Conservation (phyloP, 1,140 invertebrate species). For the Drosophila oshimai region DNA sequence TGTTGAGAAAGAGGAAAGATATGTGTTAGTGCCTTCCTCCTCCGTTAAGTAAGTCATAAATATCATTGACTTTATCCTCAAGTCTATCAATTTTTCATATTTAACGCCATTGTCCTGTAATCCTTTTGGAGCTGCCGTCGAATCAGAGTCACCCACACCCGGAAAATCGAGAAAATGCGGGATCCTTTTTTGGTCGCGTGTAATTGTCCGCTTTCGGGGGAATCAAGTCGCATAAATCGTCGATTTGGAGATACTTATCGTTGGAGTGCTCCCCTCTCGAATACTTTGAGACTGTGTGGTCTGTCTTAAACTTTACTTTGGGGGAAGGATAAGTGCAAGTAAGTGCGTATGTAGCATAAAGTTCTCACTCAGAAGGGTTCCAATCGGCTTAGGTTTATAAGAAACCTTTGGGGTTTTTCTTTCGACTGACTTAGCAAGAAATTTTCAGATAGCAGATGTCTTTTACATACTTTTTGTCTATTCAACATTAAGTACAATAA, state of each 20-base stretch:
- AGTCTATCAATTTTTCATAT: conserved; percentile 66
- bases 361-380: background rate
- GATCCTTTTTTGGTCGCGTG: conserved; percentile 23
- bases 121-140: conserved; percentile 39
- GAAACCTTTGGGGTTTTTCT: background rate
- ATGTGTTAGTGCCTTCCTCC: conserved; percentile 6
- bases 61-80: conserved; percentile 76
- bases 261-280: background rate
- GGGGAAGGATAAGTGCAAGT: background rate
- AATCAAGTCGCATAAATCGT: conserved; percentile 71
- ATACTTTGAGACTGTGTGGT: conserved; percentile 30
- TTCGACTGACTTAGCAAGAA: no score
- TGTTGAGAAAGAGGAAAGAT: conserved; percentile 1
- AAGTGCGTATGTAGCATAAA: background rate
- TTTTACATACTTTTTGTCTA: background rate
- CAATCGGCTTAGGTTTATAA: conserved; percentile 10
- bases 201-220: conserved; percentile 47
- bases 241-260: conserved; percentile 57
- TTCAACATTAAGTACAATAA: background rate
- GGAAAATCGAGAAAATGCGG: conserved; percentile 65
- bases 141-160: background rate
- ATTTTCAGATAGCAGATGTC: background rate
- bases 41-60: conserved; percentile 75
- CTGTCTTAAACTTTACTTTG: background rate
- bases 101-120: conserved; percentile 64